Percentiles rank a stretch among this genome's conserved stretches.
Conservation (phyloP, 2,113 vertebrate species). For the Nettapus auritus region DNA sequence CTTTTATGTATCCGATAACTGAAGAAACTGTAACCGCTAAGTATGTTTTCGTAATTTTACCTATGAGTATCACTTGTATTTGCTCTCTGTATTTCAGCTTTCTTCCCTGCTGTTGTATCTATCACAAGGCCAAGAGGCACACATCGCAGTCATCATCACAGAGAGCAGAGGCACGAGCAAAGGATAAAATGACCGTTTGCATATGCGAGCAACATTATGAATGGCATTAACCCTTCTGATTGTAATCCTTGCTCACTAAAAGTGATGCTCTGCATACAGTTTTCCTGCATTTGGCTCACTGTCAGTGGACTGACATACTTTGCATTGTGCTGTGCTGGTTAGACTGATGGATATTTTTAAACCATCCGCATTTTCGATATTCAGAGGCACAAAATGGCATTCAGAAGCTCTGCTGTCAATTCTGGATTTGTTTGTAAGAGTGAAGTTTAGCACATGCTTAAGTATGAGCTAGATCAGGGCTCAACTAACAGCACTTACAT, state of each 20-base stretch:
- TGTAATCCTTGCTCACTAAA: not conserved
- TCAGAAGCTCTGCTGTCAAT: conserved; percentile 7
- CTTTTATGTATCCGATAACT: conserved; percentile 54
- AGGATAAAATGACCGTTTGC: not conserved
- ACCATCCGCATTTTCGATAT: not conserved
- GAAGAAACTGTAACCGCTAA: conserved; percentile 16
- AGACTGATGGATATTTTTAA: conserved; percentile 35
- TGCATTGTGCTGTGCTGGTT: not conserved
- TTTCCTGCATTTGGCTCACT: not conserved
- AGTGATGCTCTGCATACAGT: not conserved
- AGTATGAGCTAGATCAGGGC: not conserved
- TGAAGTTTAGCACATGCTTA: conserved; percentile 18
- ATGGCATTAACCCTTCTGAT: not conserved
- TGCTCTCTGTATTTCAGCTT: not conserved
- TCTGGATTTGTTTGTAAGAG: not conserved
- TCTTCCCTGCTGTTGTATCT: not conserved
- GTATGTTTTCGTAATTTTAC: conserved; percentile 50
- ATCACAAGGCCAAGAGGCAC: not conserved
- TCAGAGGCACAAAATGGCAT: conserved; percentile 12
- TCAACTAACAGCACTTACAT: not conserved
- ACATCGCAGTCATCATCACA: not conserved
- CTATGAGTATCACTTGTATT: not conserved
- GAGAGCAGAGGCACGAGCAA: not conserved
- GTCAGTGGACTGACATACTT: not conserved
- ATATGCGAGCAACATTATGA: rapidly evolving